Percentiles rank a stretch among this genome's conserved stretches.
These are phyloP conservation scores for Hemaris fuciformis DNA, from an alignment of 2,888 invertebrate species.

Conservation along the genomic window DNA sequence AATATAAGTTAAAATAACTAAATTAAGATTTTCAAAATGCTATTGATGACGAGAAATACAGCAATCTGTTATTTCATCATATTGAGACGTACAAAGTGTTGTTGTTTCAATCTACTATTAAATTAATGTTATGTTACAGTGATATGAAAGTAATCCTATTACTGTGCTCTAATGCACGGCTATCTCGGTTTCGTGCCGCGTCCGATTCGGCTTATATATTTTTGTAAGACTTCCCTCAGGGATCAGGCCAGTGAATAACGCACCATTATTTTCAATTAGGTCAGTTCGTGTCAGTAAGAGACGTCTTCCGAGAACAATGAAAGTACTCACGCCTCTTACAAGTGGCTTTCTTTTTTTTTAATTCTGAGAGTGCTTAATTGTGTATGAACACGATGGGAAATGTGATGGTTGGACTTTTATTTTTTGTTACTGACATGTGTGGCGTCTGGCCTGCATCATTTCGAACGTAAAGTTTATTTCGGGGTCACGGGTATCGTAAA, in stretches of 20 bases:
- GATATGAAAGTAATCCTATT: conserved; percentile 51
- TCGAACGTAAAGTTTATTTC: conserved; percentile 38
- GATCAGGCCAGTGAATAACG: conserved; percentile 66
- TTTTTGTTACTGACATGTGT: conserved; percentile 42
- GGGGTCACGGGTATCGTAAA: conserved; percentile 42
- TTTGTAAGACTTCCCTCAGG: conserved; percentile 62
- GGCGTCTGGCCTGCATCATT: conserved; percentile 54
- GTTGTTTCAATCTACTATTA: conserved; percentile 39
- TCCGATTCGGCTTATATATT: conserved; percentile 54
- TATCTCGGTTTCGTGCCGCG: conserved; percentile 28
- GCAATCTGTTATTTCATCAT: too few species aligned
- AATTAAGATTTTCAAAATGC: too few species aligned
- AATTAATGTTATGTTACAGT: conserved; percentile 63
- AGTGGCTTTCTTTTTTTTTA: conserved; percentile 75
- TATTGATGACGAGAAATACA: too few species aligned
- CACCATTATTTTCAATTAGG: conserved; percentile 80
- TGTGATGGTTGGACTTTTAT: conserved; percentile 55
- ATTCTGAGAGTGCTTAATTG: conserved; percentile 66
- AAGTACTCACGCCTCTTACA: conserved; percentile 68
- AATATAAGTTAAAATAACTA: too few species aligned
- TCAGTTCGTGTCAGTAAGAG: conserved; percentile 71
- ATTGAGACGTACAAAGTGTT: neutral
- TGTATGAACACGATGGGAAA: conserved; percentile 67
- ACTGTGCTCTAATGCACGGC: conserved; percentile 25
- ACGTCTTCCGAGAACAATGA: conserved; percentile 75